Conservation (phyloP, 2,113 vertebrate species). For the Perognathus longimembris region DNA sequence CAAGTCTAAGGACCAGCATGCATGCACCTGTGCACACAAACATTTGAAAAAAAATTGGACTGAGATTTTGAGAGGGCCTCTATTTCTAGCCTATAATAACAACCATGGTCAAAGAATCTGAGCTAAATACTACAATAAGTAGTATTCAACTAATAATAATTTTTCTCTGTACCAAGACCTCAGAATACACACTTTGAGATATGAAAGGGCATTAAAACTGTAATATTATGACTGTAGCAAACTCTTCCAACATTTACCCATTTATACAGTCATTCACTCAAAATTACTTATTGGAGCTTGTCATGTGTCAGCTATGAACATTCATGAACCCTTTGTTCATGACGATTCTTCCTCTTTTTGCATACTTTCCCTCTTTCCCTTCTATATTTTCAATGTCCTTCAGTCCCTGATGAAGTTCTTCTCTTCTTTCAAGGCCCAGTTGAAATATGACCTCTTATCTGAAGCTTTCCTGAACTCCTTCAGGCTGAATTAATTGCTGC, state of each 20-base stretch:
- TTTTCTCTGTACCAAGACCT: not conserved
- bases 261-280: not conserved
- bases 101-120: not conserved
- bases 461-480: conserved; percentile 61
- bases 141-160: too few species aligned
- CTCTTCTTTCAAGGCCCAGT: conserved; percentile 40
- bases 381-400: not conserved
- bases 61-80: not conserved
- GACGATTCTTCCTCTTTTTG: not conserved
- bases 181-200: not conserved
- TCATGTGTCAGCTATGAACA: not conserved
- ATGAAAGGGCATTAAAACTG: not conserved
- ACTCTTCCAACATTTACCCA: not conserved
- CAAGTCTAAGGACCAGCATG: too few species aligned
- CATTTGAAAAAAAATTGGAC: too few species aligned
- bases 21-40: too few species aligned
- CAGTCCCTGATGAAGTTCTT: not conserved
- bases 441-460: conserved; percentile 74
- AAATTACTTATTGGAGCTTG: not conserved
- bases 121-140: not conserved
- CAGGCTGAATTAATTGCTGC: conserved; percentile 70
- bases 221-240: not conserved
- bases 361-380: not conserved
- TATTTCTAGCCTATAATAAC: not conserved
- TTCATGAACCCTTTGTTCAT: not conserved